Evolutionary conservation across 2,888 invertebrate species (phyloP).

Genomic region (Tenodera sinensis): DNA sequence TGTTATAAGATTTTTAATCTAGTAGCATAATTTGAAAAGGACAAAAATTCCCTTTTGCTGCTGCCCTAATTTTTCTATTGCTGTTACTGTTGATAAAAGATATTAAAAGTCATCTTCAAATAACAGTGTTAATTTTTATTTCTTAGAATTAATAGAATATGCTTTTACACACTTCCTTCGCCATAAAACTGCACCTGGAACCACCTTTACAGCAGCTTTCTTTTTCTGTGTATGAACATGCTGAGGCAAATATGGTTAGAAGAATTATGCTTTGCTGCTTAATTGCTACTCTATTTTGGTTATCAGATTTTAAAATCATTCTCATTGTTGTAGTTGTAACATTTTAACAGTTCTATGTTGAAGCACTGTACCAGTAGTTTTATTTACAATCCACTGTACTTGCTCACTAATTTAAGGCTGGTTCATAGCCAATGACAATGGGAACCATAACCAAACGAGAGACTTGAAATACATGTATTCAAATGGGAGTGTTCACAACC

Average conservation of each 20-base stretch:
- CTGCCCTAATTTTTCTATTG: constrained; percentile 12
- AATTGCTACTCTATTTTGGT: not conserved
- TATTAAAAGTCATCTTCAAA: constrained; percentile 12
- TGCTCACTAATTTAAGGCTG: too few species aligned
- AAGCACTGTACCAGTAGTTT: too few species aligned
- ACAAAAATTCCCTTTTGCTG: not conserved
- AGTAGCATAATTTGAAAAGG: constrained; percentile 4
- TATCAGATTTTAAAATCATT: not conserved
- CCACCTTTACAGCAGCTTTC: not conserved
- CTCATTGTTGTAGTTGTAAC: too few species aligned
- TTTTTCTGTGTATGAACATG: not conserved
- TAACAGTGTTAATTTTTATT: not conserved
- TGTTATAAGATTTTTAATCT: not conserved
- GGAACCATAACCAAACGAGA: too few species aligned
- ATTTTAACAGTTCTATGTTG: too few species aligned
- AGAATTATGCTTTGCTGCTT: not conserved
- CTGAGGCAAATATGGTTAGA: not conserved
- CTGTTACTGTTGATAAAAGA: constrained; percentile 13
- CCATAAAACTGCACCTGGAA: not conserved
- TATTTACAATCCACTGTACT: too few species aligned
- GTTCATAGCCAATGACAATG: too few species aligned
- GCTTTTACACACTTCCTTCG: not conserved
- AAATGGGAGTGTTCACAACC: too few species aligned
- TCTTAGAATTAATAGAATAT: not conserved
- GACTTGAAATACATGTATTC: too few species aligned